phyloP scores from a whole-genome alignment of 37 sponge, comb jelly and placozoan genomes.

The Mnemiopsis leidyi region DNA sequence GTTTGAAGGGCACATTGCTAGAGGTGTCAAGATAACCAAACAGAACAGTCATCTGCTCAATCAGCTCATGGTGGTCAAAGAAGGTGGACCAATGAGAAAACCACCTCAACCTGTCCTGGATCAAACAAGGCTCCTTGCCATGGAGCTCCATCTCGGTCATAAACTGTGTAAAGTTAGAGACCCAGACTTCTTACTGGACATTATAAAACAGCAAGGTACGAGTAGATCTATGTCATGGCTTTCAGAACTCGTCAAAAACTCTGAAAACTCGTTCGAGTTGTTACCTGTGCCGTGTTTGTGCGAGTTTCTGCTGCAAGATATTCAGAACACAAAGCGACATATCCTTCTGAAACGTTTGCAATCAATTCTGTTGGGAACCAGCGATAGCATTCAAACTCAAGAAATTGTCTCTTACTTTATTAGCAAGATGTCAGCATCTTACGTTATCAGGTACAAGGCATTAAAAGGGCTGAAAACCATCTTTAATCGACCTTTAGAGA shows the following conservation, averaged over 20 bases:
- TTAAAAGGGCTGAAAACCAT: conserved; percentile 53
- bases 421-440: conserved; percentile 25
- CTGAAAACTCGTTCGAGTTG: conserved; percentile 84
- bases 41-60: conserved; percentile 86
- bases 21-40: conserved; percentile 75
- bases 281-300: conserved; percentile 96
- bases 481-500: conserved; percentile 28
- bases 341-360: conserved; percentile 45
- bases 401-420: conserved; percentile 60
- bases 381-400: neutral
- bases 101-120: conserved; percentile 80
- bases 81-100: conserved; percentile 79
- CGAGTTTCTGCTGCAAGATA: conserved; percentile 84
- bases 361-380: neutral
- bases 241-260: conserved; percentile 84
- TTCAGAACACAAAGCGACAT: conserved; percentile 56
- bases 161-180: conserved; percentile 85
- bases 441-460: conserved; percentile 26
- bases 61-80: conserved; percentile 79
- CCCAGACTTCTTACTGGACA: conserved; percentile 93
- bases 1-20: conserved; percentile 84
- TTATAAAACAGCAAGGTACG: conserved; percentile 90
- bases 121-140: conserved; percentile 70
- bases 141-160: conserved; percentile 71
- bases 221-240: conserved; percentile 92